Evolutionary conservation across 2,113 vertebrate genomes (phyloP).

Genomic region (Hippocampus guttulatus): DNA sequence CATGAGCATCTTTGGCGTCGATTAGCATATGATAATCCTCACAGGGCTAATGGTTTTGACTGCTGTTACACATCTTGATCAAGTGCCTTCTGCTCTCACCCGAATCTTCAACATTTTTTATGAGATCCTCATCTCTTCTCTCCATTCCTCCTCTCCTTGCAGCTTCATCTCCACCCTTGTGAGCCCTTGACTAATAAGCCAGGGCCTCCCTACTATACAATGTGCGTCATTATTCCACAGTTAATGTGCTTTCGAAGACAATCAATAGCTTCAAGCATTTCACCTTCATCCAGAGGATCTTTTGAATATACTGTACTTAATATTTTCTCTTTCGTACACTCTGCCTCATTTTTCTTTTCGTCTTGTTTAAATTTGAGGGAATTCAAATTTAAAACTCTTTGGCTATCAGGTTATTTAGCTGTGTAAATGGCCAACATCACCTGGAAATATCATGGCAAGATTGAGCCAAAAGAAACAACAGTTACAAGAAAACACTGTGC

Average conservation of each 20-base stretch:
- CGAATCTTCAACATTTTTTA: constrained; percentile 29
- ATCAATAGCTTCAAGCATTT: constrained; percentile 23
- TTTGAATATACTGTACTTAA: not conserved
- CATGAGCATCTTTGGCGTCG: constrained; percentile 50
- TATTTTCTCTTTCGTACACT: too few relatives aligned
- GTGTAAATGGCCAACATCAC: not conserved
- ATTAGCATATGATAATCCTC: constrained; percentile 66
- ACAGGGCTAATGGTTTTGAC: constrained; percentile 54
- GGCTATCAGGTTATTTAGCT: too few relatives aligned
- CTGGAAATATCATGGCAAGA: not conserved
- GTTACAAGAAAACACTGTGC: constrained; percentile 1
- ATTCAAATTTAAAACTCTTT: too few relatives aligned
- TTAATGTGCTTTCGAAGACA: constrained; percentile 33
- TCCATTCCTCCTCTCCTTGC: constrained; percentile 18
- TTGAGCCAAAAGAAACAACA: not conserved
- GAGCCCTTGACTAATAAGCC: constrained; percentile 29
- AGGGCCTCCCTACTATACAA: constrained; percentile 35
- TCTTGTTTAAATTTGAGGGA: too few relatives aligned
- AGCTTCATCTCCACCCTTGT: constrained; percentile 29
- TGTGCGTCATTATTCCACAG: constrained; percentile 51
- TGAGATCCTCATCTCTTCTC: constrained; percentile 7
- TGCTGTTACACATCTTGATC: constrained; percentile 39
- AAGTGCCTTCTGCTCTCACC: constrained; percentile 20
- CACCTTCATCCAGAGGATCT: constrained; percentile 21
- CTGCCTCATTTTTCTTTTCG: too few relatives aligned